These are phyloP conservation scores for Steinernema carpocapsae DNA, from an alignment of 2,888 invertebrate genomes.

Conservation along the genomic window DNA sequence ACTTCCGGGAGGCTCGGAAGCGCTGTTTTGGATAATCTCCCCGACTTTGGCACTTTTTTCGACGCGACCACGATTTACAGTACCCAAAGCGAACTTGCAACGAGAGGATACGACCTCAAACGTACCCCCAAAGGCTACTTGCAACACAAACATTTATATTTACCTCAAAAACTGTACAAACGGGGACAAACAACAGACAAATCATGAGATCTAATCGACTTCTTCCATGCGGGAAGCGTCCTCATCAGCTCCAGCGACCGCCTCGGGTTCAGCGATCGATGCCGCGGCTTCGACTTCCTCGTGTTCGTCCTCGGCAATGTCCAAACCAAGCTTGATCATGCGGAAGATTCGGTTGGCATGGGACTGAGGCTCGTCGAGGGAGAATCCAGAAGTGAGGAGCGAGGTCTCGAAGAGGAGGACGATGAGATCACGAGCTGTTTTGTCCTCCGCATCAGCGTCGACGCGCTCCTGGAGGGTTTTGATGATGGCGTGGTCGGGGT, in stretches of 20 bases:
- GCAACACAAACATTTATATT: no score
- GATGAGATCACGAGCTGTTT: conserved; percentile 90
- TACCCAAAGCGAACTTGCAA: no score
- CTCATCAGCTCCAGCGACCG: conserved; percentile 83
- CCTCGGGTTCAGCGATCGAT: conserved; percentile 76
- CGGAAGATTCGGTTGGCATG: conserved; percentile 91
- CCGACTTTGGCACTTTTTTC: no score
- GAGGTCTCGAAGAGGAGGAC: conserved; percentile 92
- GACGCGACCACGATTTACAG: no score
- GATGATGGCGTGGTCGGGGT: conserved; percentile 91
- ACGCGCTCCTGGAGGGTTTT: conserved; percentile 78
- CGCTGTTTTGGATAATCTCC: no score
- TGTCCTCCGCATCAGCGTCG: conserved; percentile 95
- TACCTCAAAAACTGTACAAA: no score
- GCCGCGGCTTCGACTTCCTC: conserved; percentile 73
- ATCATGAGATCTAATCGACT: conserved; percentile 95
- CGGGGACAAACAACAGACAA: no score
- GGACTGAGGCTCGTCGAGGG: conserved; percentile 83
- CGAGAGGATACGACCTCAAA: no score
- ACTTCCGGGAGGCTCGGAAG: no score
- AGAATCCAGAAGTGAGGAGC: conserved; percentile 90
- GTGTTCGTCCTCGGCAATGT: conserved; percentile 81
- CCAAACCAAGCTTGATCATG: conserved; percentile 94
- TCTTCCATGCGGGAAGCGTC: conserved; percentile 98
- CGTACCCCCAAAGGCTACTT: no score